Percentiles rank a stretch among this genome's conserved stretches.
These are phyloP conservation scores for Sesamia inferens DNA, from an alignment of 2,888 invertebrate species.

Conservation along the genomic window DNA sequence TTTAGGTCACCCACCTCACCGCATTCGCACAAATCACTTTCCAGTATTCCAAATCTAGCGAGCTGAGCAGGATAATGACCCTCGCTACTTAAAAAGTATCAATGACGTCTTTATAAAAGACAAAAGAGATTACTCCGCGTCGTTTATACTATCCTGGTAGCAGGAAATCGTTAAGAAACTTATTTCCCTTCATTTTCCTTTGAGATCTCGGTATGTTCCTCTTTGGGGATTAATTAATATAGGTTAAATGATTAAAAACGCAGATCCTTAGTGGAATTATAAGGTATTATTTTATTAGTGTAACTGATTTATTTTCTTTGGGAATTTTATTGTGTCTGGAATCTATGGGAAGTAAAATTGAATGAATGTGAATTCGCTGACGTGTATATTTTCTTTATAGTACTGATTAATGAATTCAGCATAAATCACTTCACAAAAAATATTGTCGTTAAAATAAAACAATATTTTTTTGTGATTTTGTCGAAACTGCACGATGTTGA, in stretches of 20 bases:
- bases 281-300: background rate
- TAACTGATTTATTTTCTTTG: conserved; percentile 7
- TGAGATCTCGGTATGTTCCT: conserved; percentile 30
- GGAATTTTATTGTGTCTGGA: background rate
- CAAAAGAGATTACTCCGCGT: conserved; percentile 43
- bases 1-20: too few relatives aligned
- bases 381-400: too few relatives aligned
- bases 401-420: too few relatives aligned
- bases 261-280: conserved; percentile 1
- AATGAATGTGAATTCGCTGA: too few relatives aligned
- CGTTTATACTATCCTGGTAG: conserved; percentile 51
- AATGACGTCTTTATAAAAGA: conserved; percentile 45
- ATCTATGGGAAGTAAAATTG: background rate
- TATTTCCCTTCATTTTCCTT: conserved; percentile 64
- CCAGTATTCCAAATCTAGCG: too few relatives aligned
- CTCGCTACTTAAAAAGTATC: conserved; percentile 19
- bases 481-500: background rate
- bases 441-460: too few relatives aligned
- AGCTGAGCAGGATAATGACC: too few relatives aligned
- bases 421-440: too few relatives aligned
- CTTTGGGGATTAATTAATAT: conserved; percentile 39
- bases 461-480: too few relatives aligned
- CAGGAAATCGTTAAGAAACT: conserved; percentile 62
- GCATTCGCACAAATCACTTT: too few relatives aligned
- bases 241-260: conserved; percentile 41